These are phyloP conservation scores for Chrysocyon brachyurus DNA, from an alignment of 2,797 vertebrate species.

Conservation along the genomic window DNA sequence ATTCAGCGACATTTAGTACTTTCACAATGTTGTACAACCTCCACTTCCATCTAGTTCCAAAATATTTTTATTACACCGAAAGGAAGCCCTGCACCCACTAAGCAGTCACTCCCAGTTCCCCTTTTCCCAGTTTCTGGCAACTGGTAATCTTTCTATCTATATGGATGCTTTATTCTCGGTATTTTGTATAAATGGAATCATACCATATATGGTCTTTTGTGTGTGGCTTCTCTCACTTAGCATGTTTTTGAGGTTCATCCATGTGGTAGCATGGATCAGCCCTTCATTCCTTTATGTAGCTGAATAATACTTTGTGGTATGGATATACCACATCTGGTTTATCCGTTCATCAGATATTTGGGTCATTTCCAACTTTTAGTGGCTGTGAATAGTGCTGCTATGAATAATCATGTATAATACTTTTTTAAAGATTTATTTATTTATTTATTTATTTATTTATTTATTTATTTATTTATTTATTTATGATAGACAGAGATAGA, in stretches of 20 bases:
- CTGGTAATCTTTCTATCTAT: background rate
- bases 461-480: no score
- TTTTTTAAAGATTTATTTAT: no score
- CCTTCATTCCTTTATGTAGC: background rate
- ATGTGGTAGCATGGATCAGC: no score
- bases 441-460: no score
- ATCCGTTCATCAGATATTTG: background rate
- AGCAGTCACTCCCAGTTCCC: background rate
- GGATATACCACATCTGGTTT: background rate
- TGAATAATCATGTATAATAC: background rate
- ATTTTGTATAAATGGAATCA: background rate
- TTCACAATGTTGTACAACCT: background rate
- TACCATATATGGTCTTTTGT: background rate
- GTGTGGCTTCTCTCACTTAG: background rate
- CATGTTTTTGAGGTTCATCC: background rate
- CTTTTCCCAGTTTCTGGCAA: background rate
- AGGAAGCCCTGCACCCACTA: background rate
- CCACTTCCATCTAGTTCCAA: background rate
- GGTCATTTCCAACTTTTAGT: background rate
- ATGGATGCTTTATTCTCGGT: background rate
- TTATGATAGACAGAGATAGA: no score
- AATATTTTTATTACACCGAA: conserved; percentile 1
- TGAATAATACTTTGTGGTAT: background rate
- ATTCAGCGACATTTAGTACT: background rate
- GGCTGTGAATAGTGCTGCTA: background rate